Conservation (phyloP, 2,797 vertebrate species). For the Gobio occitaniae region DNA sequence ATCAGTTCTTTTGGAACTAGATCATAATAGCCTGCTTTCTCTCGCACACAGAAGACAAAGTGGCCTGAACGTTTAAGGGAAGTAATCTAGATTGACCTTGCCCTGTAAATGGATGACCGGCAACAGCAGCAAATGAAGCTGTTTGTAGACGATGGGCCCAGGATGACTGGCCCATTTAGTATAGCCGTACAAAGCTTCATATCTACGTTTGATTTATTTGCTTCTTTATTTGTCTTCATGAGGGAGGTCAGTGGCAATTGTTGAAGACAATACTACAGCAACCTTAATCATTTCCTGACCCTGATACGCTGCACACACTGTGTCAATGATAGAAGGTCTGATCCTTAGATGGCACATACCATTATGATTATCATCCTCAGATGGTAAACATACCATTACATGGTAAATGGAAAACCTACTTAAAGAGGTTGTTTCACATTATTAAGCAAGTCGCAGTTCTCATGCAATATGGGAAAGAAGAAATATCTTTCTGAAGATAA, state of each 20-base stretch:
- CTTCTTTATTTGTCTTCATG: conserved; percentile 20
- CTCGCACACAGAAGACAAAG: conserved; percentile 63
- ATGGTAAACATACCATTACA: too few relatives aligned
- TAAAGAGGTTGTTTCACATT: too few relatives aligned
- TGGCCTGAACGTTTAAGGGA: conserved; percentile 64
- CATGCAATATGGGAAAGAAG: too few relatives aligned
- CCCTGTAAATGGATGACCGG: conserved; percentile 61
- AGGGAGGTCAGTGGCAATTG: conserved; percentile 38
- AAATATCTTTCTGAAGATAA: too few relatives aligned
- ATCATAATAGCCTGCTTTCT: conserved; percentile 67
- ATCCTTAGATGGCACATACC: background rate
- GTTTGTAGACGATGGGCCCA: conserved; percentile 44
- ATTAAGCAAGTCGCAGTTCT: too few relatives aligned
- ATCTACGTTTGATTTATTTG: conserved; percentile 39
- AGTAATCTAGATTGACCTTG: conserved; percentile 68
- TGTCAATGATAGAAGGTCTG: conserved; percentile 26
- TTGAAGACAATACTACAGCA: conserved; percentile 30
- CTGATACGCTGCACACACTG: conserved; percentile 10
- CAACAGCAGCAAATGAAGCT: conserved; percentile 59
- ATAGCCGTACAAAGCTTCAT: background rate
- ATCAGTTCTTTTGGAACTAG: conserved; percentile 60
- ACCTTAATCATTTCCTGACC: conserved; percentile 30
- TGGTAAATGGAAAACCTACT: background rate
- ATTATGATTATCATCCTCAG: background rate
- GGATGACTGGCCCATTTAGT: conserved; percentile 28